Evolutionary conservation across 2,113 vertebrate genomes (phyloP), one percentile per base, ranked within the genome.

Genomic region (Athene noctua): DNA sequence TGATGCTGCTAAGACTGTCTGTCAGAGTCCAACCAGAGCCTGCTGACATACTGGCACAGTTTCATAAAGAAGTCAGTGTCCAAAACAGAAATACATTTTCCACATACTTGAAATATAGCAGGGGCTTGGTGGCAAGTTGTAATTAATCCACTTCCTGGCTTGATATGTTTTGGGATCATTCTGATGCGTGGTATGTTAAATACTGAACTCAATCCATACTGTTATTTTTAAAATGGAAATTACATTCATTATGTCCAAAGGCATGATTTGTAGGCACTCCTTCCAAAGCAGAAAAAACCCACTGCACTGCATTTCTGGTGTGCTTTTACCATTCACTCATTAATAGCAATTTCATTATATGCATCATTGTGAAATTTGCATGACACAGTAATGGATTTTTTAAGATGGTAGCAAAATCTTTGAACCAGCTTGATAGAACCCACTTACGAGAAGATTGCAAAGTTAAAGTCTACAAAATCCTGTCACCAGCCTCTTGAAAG

Each of bases 121-220:
- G 62, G n/a, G 66, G 30, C 46, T 95, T 73, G 79, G 78, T 92
- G 86, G 84, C 0, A 0, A 92, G 74, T 51, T 87, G 66, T 55
- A 90, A 90, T 87, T 88, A 94, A 91, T 92, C n/a, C 42, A 90
- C 71, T 96, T 96, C 92, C 91, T 92, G 90, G 36, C 40, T 65
- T 44, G 30, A 75, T 79, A 13, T 75, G 92, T 96, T 95, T 90
- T 63, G 80, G 47, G 90, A 93, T 83, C 72, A 15, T 84, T 92
- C 79, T 81, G 72, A 14, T 83, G 77, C 12, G 3, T 61, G 44
- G 47, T 27, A 91, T 52, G 67, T 85, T 85, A 94, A 87, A 92
- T 82, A 92, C 23, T 36, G 65, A 93, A 80, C 25, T 92, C 65
- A 68, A 66, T 77, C 82, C 14, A 54, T 54, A 62, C 9, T 67